Conservation (phyloP, 2,888 invertebrate genomes). For the Apodemia zela region DNA sequence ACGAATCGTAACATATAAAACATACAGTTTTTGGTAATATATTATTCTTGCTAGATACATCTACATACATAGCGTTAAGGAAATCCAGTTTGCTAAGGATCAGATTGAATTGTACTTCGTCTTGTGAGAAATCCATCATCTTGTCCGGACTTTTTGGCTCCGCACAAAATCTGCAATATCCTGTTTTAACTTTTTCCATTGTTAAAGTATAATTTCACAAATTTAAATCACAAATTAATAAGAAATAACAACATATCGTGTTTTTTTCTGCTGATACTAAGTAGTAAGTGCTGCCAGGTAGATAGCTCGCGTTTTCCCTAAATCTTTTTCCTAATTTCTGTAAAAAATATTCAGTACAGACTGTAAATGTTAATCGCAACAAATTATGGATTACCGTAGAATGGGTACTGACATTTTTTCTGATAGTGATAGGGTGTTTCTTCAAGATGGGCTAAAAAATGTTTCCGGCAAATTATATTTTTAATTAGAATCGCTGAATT, state of each 20-base stretch:
- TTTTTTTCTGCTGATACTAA: too few relatives aligned
- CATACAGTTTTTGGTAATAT: constrained; percentile 60
- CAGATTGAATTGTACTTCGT: constrained; percentile 47
- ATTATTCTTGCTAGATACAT: constrained; percentile 46
- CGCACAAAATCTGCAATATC: constrained; percentile 62
- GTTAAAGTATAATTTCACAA: background rate
- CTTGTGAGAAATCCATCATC: constrained; percentile 43
- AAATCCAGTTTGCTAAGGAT: constrained; percentile 49
- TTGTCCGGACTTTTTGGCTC: constrained; percentile 51
- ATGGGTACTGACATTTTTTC: too few relatives aligned
- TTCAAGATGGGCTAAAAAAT: too few relatives aligned
- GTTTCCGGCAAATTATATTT: too few relatives aligned
- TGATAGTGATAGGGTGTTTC: too few relatives aligned
- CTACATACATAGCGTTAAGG: constrained; percentile 61
- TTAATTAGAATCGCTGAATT: too few relatives aligned
- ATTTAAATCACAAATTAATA: constrained; percentile 18
- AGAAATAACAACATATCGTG: constrained; percentile 16
- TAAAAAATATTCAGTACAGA: too few relatives aligned
- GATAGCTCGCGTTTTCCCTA: too few relatives aligned
- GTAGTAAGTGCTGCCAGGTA: too few relatives aligned
- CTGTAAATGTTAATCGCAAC: too few relatives aligned
- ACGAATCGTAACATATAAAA: constrained; percentile 57
- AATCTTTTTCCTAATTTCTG: too few relatives aligned
- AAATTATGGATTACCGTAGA: too few relatives aligned
- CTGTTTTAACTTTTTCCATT: constrained; percentile 45